Evolutionary conservation across 2,113 vertebrate genomes (phyloP).

Genomic region (Proterorhinus semilunaris): DNA sequence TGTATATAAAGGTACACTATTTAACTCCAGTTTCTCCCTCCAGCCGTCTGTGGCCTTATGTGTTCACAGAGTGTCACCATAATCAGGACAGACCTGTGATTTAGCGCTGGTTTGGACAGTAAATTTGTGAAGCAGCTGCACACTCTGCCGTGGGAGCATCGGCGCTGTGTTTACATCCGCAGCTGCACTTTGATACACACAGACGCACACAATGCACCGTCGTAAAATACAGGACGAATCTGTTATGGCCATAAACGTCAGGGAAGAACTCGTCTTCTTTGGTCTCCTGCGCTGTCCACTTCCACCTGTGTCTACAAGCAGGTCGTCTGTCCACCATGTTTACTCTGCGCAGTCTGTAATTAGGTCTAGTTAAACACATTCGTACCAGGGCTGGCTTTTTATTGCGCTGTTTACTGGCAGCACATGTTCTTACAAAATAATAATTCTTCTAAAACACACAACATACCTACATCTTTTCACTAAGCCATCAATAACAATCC

Average conservation of each 20-base stretch:
- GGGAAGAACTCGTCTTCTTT: slow-evolving; percentile 12
- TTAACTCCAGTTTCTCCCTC: slow-evolving; percentile 46
- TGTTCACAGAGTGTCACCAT: slow-evolving; percentile 55
- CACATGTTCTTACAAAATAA: slow-evolving; percentile 27
- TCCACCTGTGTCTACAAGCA: slow-evolving; percentile 56
- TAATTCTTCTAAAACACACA: slow-evolving; percentile 27
- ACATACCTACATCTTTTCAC: slow-evolving; percentile 28
- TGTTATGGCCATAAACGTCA: slow-evolving; percentile 45
- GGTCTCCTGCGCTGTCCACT: slow-evolving; percentile 4
- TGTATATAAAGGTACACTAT: slow-evolving; percentile 15
- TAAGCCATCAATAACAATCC: slow-evolving; percentile 21
- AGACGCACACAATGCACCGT: slow-evolving; percentile 26
- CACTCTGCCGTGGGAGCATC: slow-evolving; percentile 43
- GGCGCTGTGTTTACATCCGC: slow-evolving; percentile 53
- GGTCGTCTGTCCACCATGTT: slow-evolving; percentile 50
- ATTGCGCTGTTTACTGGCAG: slow-evolving; percentile 9
- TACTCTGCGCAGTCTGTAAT: slow-evolving; percentile 57
- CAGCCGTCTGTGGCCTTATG: slow-evolving; percentile 53
- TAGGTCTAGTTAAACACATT: slow-evolving; percentile 63
- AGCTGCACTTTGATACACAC: slow-evolving; percentile 52
- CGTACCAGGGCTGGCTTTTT: slow-evolving; percentile 48
- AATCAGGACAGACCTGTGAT: slow-evolving; percentile 64
- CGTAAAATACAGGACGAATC: slow-evolving; percentile 21
- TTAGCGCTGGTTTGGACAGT: slow-evolving; percentile 43
- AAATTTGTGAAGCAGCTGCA: slow-evolving; percentile 63